Percentiles rank a stretch among this genome's conserved stretches.
phyloP scores from a whole-genome alignment of 2,888 invertebrate species.

The Zonitis immaculata region DNA sequence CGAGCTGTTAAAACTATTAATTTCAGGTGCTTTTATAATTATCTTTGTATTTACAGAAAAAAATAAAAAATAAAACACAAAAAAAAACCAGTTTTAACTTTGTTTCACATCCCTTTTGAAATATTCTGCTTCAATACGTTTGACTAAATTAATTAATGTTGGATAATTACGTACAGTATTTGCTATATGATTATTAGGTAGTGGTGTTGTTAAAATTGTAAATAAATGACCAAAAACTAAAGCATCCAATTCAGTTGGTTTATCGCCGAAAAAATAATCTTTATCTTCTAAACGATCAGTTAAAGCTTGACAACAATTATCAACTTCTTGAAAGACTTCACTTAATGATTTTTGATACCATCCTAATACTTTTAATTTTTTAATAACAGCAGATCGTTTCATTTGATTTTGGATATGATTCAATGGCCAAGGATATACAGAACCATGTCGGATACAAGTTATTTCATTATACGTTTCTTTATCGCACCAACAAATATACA shows the following conservation, averaged over 20 bases:
- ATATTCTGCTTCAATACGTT: constrained; percentile 77
- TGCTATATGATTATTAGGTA: constrained; percentile 78
- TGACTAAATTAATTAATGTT: constrained; percentile 75
- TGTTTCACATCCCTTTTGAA: constrained; percentile 53
- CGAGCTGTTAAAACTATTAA: constrained; percentile 12
- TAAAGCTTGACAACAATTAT: constrained; percentile 82
- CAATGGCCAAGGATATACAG: constrained; percentile 91
- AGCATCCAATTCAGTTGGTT: constrained; percentile 92
- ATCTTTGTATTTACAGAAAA: constrained; percentile 5
- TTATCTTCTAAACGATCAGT: constrained; percentile 77
- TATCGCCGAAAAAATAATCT: constrained; percentile 75
- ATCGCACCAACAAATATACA: constrained; percentile 86
- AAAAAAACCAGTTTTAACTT: background rate
- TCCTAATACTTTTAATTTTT: constrained; percentile 69
- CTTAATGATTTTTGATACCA: constrained; percentile 78
- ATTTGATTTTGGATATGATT: constrained; percentile 74
- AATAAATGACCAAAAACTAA: constrained; percentile 96
- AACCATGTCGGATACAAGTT: constrained; percentile 80
- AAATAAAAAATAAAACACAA: constrained; percentile 3
- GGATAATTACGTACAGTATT: constrained; percentile 72
- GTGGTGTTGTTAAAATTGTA: constrained; percentile 83
- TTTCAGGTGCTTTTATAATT: constrained; percentile 19
- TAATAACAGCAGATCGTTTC: constrained; percentile 65
- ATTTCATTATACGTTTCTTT: constrained; percentile 72
- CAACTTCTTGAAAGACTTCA: constrained; percentile 72